Evolutionary conservation across 2,113 vertebrate species (phyloP).

Genomic region (Lanius ludovicianus): DNA sequence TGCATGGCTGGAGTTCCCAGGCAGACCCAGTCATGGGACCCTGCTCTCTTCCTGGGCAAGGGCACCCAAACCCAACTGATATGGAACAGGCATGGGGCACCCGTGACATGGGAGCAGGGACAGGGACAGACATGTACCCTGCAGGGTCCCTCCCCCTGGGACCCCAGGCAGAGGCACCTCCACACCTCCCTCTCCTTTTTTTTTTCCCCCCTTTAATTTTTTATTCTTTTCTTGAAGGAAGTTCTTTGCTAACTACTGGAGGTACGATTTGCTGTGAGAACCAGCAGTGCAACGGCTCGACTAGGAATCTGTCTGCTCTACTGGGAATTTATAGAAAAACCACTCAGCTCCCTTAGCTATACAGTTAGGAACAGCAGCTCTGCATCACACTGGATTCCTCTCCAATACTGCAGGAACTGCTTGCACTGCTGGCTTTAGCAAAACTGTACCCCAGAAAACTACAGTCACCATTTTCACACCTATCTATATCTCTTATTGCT

Average conservation of each 20-base stretch:
- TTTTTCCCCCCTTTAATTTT: not conserved
- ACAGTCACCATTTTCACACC: not conserved
- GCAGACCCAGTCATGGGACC: no score
- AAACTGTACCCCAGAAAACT: not conserved
- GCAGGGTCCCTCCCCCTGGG: no score
- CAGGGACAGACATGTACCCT: no score
- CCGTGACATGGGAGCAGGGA: no score
- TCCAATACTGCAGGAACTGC: not conserved
- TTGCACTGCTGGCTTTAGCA: not conserved
- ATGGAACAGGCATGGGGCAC: no score
- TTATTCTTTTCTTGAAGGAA: not conserved
- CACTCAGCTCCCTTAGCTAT: not conserved
- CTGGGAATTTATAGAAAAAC: not conserved
- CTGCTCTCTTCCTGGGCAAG: no score
- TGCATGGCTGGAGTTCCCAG: no score
- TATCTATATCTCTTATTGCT: not conserved
- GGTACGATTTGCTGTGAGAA: not conserved
- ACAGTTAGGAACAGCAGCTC: not conserved
- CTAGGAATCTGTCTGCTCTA: not conserved
- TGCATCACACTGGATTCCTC: fast-evolving
- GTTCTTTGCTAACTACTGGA: not conserved
- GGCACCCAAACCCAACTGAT: no score
- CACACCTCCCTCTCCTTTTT: not conserved
- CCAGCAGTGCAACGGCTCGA: not conserved
- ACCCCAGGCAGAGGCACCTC: no score